These are phyloP conservation scores for Drosophila mayaguana DNA, from an alignment of 2,888 invertebrate genomes.

Conservation along the genomic window DNA sequence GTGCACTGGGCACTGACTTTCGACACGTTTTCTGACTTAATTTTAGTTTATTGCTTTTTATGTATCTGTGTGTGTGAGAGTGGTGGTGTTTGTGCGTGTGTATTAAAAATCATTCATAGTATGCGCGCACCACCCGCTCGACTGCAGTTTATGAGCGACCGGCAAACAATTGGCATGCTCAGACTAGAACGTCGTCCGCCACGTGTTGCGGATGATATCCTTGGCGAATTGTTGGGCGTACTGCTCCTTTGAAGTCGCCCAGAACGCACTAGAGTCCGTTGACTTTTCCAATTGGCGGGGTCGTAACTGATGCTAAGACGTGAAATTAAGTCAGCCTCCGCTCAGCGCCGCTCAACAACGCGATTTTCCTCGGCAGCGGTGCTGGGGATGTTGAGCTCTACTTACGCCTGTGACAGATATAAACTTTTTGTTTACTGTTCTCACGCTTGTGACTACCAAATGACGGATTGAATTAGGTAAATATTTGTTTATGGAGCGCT, in stretches of 20 bases:
- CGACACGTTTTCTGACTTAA: slow-evolving; percentile 83
- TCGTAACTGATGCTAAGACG: slow-evolving; percentile 51
- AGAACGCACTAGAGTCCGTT: slow-evolving; percentile 29
- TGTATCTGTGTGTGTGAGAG: slow-evolving; percentile 30
- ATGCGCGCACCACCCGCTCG: slow-evolving; percentile 23
- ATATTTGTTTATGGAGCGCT: slow-evolving; percentile 82
- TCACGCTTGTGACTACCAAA: slow-evolving; percentile 85
- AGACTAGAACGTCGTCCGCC: slow-evolving; percentile 56
- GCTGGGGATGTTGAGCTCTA: slow-evolving; percentile 11
- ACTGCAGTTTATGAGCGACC: slow-evolving; percentile 60
- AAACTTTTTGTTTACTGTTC: slow-evolving; percentile 83
- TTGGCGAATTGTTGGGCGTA: slow-evolving; percentile 47
- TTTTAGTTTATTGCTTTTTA: slow-evolving; percentile 83
- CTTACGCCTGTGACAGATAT: slow-evolving; percentile 57
- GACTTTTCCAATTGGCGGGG: slow-evolving; percentile 65
- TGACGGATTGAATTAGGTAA: slow-evolving; percentile 85
- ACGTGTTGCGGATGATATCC: slow-evolving; percentile 83
- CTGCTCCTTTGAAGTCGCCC: slow-evolving; percentile 65
- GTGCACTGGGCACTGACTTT: slow-evolving; percentile 82
- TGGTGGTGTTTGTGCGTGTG: slow-evolving; percentile 17
- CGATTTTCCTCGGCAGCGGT: background rate
- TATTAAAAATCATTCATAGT: slow-evolving; percentile 25
- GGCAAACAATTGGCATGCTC: slow-evolving; percentile 56
- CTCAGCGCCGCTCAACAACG: slow-evolving; percentile 12
- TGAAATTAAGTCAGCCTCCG: slow-evolving; percentile 64